Conservation (phyloP, 2,113 vertebrate species). For the Agelaius tricolor region DNA sequence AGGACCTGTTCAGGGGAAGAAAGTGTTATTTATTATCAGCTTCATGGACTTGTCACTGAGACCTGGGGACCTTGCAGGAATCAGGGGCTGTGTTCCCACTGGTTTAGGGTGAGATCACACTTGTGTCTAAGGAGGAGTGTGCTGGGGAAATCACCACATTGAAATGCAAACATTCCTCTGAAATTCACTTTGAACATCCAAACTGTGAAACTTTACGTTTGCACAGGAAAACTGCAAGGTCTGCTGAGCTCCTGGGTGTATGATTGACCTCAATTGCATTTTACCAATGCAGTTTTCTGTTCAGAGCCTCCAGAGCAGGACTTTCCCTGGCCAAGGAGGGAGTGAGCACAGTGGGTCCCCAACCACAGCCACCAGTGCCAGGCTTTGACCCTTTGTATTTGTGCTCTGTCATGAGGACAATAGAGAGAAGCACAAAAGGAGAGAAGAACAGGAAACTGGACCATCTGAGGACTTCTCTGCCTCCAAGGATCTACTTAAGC, state of each 20-base stretch:
- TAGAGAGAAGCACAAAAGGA: background rate
- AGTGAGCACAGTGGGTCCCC: background rate
- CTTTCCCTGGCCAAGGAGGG: background rate
- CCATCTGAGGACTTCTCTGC: background rate
- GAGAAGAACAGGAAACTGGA: background rate
- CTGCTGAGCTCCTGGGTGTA: background rate
- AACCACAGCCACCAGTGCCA: rapidly evolving
- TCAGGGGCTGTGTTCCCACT: background rate
- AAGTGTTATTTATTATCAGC: background rate
- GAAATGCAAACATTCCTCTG: background rate
- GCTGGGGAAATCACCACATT: background rate
- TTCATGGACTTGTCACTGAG: background rate
- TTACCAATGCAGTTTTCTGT: background rate
- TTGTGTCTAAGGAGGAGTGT: background rate
- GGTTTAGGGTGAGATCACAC: background rate
- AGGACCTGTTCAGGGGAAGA: background rate
- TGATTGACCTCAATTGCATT: background rate
- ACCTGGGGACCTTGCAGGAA: background rate
- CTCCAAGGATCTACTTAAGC: background rate
- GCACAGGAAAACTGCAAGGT: background rate
- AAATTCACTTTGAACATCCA: rapidly evolving
- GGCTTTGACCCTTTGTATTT: background rate
- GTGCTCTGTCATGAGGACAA: background rate
- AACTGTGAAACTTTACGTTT: background rate
- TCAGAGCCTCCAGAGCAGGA: background rate